Base-by-base conservation (phyloP, 1,140 invertebrate genomes). In the Eulimnadia texana region DNA sequence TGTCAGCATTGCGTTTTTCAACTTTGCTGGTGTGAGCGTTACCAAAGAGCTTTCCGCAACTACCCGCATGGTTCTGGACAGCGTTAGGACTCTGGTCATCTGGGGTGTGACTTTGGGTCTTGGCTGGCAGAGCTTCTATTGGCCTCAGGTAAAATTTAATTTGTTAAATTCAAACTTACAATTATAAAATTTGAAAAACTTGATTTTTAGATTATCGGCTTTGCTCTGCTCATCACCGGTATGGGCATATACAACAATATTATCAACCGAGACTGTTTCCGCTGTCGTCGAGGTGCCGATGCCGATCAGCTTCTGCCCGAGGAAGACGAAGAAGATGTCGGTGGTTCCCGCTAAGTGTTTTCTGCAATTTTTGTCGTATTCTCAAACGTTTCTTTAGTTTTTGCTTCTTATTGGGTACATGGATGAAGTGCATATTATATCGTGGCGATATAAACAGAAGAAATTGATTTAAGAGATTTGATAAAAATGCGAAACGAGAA, bases 21-120 rank as follows among this genome's bases (percentile, higher is more conserved):
- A 97, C 72, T 98, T 93, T 75, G 85, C 91, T 69, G 93, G 93
- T 22, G 85, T 98, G 23, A 90, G 85, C 70, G 88, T 98, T n/a
- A 93, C 93, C 0, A 96, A 96, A 76, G 88, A 94, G 73, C 80
- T 91, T 64, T 90, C 84, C 50, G 90, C 92, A 13, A 94, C 90
- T 0, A 93, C 91, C 1, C 79, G 93, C 66, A 91, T 95, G 85
- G 85, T 97, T 3, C 76, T 96, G 29, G 93, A 97, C 69, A 90
- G 86, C 64, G 76, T 96, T 6, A 77, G 93, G 64, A 94, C 92
- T 0, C 74, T 97, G 11, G 79, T 95, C 2, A 90, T 97, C 68
- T 98, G 92, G 91, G 71, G 80, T 27, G 78, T 92, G 47, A 86
- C 85, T 1, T 74, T 97, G 25, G 65, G 71, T 11, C 72, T 92